These are phyloP conservation scores for Amazona vittata DNA, from an alignment of 2,113 vertebrate species.

Conservation along the genomic window DNA sequence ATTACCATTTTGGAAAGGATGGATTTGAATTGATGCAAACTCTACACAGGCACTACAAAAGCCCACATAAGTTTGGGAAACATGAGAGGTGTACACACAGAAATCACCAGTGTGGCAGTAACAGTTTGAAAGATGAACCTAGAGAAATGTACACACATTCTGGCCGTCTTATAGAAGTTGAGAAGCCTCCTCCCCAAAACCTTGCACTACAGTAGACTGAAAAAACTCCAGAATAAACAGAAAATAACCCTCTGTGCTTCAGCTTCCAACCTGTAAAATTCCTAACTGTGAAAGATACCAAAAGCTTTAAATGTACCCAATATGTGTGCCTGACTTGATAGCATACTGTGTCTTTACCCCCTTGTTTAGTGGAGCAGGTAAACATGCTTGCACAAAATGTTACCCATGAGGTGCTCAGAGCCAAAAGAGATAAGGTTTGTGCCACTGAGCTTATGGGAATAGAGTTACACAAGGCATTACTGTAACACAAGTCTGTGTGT, in stretches of 20 bases:
- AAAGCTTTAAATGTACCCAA: neutral
- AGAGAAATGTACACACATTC: neutral
- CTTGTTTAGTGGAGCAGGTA: neutral
- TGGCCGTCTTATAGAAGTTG: neutral
- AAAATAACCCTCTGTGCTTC: neutral
- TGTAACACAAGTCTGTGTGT: neutral
- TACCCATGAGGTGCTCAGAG: neutral
- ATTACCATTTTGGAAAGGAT: neutral
- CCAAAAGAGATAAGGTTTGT: slow-evolving; percentile 33
- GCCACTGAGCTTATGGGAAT: neutral
- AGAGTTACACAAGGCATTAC: slow-evolving; percentile 25
- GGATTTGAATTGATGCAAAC: neutral
- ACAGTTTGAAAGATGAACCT: neutral
- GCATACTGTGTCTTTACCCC: neutral
- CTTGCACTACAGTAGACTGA: neutral
- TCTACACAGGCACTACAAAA: neutral
- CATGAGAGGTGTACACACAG: neutral
- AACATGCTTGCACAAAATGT: neutral
- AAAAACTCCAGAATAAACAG: neutral
- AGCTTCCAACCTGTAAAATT: neutral
- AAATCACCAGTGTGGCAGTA: neutral
- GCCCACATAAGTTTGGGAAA: neutral
- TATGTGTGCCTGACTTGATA: neutral
- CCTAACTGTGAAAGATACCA: neutral
- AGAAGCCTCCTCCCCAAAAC: neutral